phyloP scores from a whole-genome alignment of 2,797 vertebrate species.

The Oryzias dopingdopingensis region DNA sequence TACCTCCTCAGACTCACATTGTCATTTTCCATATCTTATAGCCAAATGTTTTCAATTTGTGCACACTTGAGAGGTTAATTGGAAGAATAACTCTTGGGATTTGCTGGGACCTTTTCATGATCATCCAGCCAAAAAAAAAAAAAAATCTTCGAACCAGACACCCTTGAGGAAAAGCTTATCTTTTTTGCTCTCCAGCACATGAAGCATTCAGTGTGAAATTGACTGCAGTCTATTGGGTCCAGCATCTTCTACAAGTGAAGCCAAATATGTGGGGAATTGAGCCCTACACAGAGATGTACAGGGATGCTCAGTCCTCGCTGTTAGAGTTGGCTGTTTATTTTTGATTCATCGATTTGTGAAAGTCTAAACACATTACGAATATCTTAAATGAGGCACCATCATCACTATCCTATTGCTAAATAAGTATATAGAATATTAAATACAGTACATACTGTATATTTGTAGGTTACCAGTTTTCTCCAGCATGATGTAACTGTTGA shows the following conservation, averaged over 20 bases:
- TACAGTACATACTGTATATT: neutral
- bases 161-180: slow-evolving; percentile 6
- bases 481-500: neutral
- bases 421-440: too few species aligned
- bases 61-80: slow-evolving; percentile 6
- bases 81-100: slow-evolving; percentile 6
- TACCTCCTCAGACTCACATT: too few species aligned
- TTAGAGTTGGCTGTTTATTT: too few species aligned
- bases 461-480: neutral
- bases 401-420: too few species aligned
- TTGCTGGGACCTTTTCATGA: neutral
- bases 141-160: neutral
- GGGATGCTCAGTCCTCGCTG: neutral
- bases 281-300: slow-evolving; percentile 11
- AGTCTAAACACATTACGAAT: too few species aligned
- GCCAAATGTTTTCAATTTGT: too few species aligned
- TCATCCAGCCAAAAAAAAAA: neutral
- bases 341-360: too few species aligned
- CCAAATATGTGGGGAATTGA: slow-evolving; percentile 23
- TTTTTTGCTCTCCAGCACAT: slow-evolving; percentile 7
- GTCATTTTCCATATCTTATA: too few species aligned
- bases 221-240: slow-evolving; percentile 30
- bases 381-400: too few species aligned
- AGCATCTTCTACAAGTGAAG: neutral
- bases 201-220: slow-evolving; percentile 60